Conservation (phyloP, 2,113 vertebrate genomes). For the Ellobius talpinus region DNA sequence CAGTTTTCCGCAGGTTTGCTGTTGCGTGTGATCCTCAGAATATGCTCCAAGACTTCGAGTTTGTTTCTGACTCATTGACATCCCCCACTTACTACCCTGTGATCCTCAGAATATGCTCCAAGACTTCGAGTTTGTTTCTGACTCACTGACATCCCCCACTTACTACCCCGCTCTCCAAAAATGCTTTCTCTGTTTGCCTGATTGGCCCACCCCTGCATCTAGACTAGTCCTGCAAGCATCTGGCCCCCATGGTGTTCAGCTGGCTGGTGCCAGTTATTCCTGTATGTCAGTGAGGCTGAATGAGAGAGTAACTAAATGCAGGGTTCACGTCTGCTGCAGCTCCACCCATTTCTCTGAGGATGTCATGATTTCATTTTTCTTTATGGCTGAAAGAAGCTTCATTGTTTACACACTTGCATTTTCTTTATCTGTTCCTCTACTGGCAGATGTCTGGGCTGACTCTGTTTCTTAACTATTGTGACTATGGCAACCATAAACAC, state of each 20-base stretch:
- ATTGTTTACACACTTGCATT: neutral
- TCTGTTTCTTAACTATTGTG: neutral
- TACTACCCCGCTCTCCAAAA: slow-evolving; percentile 37
- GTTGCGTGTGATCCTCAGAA: neutral
- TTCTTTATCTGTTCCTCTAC: neutral
- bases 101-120: neutral
- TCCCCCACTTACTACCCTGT: neutral
- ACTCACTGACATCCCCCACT: neutral
- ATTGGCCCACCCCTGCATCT: neutral
- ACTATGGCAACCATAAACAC: neutral
- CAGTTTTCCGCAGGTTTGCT: slow-evolving; percentile 8
- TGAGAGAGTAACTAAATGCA: neutral
- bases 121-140: neutral
- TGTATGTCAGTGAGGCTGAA: slow-evolving; percentile 20
- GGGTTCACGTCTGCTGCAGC: neutral
- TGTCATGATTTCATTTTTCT: neutral
- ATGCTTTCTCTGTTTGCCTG: slow-evolving; percentile 6
- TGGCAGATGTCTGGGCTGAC: too few relatives aligned
- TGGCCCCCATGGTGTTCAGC: neutral
- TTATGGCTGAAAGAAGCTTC: neutral
- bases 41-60: neutral
- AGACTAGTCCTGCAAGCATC: neutral
- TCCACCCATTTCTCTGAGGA: neutral
- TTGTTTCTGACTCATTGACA: neutral
- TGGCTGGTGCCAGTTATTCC: neutral